Evolutionary conservation across 2,888 invertebrate species (phyloP).

Genomic region (Urechis unicinctus): DNA sequence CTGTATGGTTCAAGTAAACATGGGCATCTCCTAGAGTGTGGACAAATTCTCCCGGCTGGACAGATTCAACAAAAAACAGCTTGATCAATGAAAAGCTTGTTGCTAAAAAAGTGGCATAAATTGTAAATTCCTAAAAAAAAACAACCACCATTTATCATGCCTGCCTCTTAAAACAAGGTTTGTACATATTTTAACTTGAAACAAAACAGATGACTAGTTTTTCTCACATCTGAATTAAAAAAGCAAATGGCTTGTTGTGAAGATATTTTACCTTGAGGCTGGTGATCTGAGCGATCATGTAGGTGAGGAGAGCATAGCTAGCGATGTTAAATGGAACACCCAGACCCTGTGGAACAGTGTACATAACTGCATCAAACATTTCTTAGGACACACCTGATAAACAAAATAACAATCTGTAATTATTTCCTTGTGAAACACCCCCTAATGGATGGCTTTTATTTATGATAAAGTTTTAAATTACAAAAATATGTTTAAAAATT

Average conservation of each 20-base stretch:
- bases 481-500: conserved; percentile 4
- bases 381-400: too few species aligned
- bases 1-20: conserved; percentile 84
- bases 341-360: conserved; percentile 59
- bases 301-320: conserved; percentile 86
- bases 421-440: too few species aligned
- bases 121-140: too few species aligned
- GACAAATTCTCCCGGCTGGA: conserved; percentile 81
- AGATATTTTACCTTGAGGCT: conserved; percentile 64
- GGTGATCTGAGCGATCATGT: conserved; percentile 95
- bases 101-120: too few species aligned
- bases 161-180: neutral
- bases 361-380: too few species aligned
- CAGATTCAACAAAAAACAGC: neutral
- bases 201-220: neutral
- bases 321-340: conserved; percentile 99
- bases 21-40: conserved; percentile 94
- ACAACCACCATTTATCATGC: too few species aligned
- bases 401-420: too few species aligned
- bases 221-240: neutral
- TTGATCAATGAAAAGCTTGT: neutral
- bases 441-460: too few species aligned
- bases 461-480: neutral
- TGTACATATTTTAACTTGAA: neutral
- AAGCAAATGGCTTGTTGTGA: too few species aligned